Conservation (phyloP, 1,140 invertebrate genomes). For the Aphelenchoides avenae region DNA sequence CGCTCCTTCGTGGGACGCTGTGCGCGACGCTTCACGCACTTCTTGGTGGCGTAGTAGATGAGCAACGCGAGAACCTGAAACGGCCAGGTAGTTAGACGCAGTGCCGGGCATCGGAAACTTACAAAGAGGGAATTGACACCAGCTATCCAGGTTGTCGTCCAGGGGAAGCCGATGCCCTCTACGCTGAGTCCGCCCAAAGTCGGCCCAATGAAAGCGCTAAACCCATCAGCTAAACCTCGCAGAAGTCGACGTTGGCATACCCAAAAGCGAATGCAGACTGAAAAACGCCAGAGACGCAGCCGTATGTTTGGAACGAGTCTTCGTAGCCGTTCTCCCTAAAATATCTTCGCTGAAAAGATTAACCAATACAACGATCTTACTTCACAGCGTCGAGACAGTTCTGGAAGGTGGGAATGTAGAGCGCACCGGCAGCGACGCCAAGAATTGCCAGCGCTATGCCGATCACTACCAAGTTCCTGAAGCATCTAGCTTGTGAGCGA, state of each 20-base stretch:
- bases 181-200: conserved; percentile 53
- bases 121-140: conserved; percentile 52
- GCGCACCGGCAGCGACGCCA: conserved; percentile 54
- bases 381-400: conserved; percentile 58
- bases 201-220: conserved; percentile 51
- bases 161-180: conserved; percentile 50
- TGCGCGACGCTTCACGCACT: no score
- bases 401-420: conserved; percentile 59
- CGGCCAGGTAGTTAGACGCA: no score
- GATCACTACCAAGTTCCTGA: conserved; percentile 47
- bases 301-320: conserved; percentile 58
- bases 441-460: conserved; percentile 52
- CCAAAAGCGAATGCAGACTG: conserved; percentile 57
- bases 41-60: no score
- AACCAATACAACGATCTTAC: conserved; percentile 36
- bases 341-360: not conserved
- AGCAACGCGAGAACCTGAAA: no score
- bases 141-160: conserved; percentile 56
- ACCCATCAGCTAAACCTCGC: conserved; percentile 5
- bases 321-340: conserved; percentile 49
- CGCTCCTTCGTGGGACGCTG: no score
- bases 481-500: conserved; percentile 16
- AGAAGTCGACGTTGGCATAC: no score
- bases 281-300: conserved; percentile 57
- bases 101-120: no score